Base-by-base conservation (phyloP, 2,797 vertebrate species). In the Anas bernieri region DNA sequence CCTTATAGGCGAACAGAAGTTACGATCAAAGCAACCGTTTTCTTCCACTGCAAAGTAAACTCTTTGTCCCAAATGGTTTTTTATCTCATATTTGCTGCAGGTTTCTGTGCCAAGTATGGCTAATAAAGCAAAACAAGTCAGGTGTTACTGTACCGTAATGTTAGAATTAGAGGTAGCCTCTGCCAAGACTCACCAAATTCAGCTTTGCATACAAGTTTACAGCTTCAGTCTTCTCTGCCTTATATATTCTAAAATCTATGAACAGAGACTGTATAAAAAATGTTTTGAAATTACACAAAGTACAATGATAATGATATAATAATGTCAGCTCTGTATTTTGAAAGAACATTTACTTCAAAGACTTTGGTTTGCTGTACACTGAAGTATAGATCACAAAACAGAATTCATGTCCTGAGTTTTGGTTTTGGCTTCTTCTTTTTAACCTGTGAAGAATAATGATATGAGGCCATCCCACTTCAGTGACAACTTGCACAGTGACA, bases 11-110 rank as follows among this genome's bases (percentile, higher is more conserved):
- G 99, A 98, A 26, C 99, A 99, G 61, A 99, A 98, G 92, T 98
- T 98, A 28, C 99, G 98, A 69, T 98, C 99, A 93, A 99, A 98
- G 73, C 98, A 99, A 97, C 98, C 98, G 33, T 99, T 99, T 97
- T 99, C 99, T 93, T 99, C 99, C 4, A 98, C 98, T 0, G 99
- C 99, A 73, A 99, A 99, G 98, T 99, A 99, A 94, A 99, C 98
- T 48, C 99, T 99, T 96, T 99, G 99, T 56, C 99, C 99, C 98
- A 99, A 45, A 59, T 94, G 76, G 95, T 99, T 99, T 43, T 99
- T 99, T 30, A 99, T 98, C 94, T 99, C 99, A 4, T 99, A 99
- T 93, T 99, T 99, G 97, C 99, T 99, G 97, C 98, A 98, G 83
- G 98, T 99, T 94, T 99, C 99, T 15, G 98, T 99, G 54, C 99